Percentiles rank a stretch among this genome's conserved stretches.
phyloP scores from a whole-genome alignment of 2,888 invertebrate genomes.

The Fragum fragum region DNA sequence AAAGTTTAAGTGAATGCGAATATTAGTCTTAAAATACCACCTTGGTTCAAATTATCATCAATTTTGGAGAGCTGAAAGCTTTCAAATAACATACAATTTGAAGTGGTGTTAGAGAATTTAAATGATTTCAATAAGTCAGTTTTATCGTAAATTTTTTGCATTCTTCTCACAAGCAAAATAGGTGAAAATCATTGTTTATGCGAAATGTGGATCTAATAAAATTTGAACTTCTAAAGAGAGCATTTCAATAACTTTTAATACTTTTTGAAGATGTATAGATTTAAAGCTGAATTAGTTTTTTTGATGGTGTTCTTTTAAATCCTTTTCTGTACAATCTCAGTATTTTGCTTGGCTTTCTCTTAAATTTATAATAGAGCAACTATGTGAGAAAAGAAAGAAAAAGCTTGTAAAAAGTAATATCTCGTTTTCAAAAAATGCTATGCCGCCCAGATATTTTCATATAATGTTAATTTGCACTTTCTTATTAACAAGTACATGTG shows the following conservation, averaged over 20 bases:
- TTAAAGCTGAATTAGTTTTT: too few relatives aligned
- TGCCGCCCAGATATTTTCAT: too few relatives aligned
- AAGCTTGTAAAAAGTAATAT: too few relatives aligned
- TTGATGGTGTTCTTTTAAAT: too few relatives aligned
- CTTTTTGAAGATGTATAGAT: not conserved
- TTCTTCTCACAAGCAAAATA: slow-evolving; percentile 9
- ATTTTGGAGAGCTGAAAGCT: not conserved
- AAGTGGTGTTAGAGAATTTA: not conserved
- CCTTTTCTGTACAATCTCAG: too few relatives aligned
- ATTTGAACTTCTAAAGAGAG: not conserved
- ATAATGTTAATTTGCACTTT: too few relatives aligned
- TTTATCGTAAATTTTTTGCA: slow-evolving; percentile 4
- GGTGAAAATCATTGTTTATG: not conserved
- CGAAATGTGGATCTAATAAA: slow-evolving; percentile 3
- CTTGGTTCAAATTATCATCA: not conserved
- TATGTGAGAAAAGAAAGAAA: too few relatives aligned
- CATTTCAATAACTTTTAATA: slow-evolving; percentile 4
- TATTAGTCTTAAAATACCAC: not conserved
- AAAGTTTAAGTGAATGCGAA: too few relatives aligned
- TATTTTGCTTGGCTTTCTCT: too few relatives aligned
- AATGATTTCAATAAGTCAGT: slow-evolving; percentile 5
- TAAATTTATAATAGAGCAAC: too few relatives aligned
- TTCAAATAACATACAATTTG: not conserved
- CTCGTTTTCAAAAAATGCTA: too few relatives aligned
- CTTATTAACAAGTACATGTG: too few relatives aligned